These are phyloP conservation scores for Eupithecia dodoneata DNA, from an alignment of 2,888 invertebrate genomes.

Conservation along the genomic window DNA sequence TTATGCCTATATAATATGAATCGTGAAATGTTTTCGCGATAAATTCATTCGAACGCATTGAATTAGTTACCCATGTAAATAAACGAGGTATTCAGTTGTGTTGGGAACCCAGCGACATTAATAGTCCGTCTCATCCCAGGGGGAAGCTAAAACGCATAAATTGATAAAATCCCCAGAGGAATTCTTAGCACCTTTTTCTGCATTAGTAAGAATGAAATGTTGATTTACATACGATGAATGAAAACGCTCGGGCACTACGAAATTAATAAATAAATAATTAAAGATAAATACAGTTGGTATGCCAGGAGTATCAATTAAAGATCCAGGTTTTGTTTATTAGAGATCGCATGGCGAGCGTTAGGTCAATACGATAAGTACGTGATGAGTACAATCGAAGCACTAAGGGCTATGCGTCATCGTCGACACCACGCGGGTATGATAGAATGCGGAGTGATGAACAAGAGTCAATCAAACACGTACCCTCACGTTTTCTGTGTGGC, in stretches of 20 bases:
- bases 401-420: conserved; percentile 65
- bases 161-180: conserved; percentile 32
- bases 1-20: too few species aligned
- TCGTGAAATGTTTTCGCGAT: background rate
- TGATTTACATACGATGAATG: conserved; percentile 36
- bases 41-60: conserved; percentile 26
- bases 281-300: conserved; percentile 23
- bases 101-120: conserved; percentile 1
- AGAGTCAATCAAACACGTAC: conserved; percentile 66
- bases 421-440: conserved; percentile 44
- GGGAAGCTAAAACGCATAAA: conserved; percentile 26
- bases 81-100: background rate
- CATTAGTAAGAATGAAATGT: conserved; percentile 31
- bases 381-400: conserved; percentile 12
- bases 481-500: conserved; percentile 77
- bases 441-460: conserved; percentile 60
- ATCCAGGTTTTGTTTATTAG: conserved; percentile 24
- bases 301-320: conserved; percentile 21
- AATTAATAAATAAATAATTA: conserved; percentile 31
- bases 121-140: conserved; percentile 14
- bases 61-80: conserved; percentile 3
- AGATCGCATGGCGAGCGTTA: conserved; percentile 21
- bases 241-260: conserved; percentile 21
- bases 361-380: conserved; percentile 26
- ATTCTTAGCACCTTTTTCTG: conserved; percentile 32